Conservation (phyloP, 2,113 vertebrate species). For the Ovis canadensis region DNA sequence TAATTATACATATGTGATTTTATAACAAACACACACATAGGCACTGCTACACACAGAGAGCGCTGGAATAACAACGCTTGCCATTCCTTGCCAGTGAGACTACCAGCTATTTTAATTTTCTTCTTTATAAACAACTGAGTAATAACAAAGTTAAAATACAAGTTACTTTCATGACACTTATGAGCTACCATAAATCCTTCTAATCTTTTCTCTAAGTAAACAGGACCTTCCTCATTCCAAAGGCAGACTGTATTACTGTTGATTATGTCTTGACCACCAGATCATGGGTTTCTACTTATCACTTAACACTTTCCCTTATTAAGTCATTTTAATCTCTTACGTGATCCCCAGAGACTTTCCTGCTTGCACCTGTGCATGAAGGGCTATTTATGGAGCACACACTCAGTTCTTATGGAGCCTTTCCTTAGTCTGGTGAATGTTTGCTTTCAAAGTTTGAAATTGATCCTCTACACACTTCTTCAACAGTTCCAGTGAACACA, state of each 20-base stretch:
- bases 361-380: not conserved
- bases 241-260: not conserved
- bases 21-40: not conserved
- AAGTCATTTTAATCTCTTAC: conserved; percentile 15
- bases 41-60: not conserved
- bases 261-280: not conserved
- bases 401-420: not conserved
- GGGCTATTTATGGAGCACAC: not conserved
- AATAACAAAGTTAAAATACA: not conserved
- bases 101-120: not conserved
- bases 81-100: not conserved
- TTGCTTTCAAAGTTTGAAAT: not conserved
- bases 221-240: not conserved
- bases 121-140: not conserved
- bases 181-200: not conserved
- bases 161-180: not conserved
- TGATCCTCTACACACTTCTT: not conserved
- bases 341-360: not conserved
- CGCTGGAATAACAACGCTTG: not conserved
- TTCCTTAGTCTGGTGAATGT: not conserved
- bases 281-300: not conserved
- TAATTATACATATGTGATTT: not conserved
- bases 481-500: not conserved
- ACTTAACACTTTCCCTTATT: not conserved
- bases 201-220: not conserved